Percentiles rank a stretch among this genome's conserved stretches.
Evolutionary conservation across 2,797 vertebrate genomes (phyloP).

Genomic region (Sebastes itinus): DNA sequence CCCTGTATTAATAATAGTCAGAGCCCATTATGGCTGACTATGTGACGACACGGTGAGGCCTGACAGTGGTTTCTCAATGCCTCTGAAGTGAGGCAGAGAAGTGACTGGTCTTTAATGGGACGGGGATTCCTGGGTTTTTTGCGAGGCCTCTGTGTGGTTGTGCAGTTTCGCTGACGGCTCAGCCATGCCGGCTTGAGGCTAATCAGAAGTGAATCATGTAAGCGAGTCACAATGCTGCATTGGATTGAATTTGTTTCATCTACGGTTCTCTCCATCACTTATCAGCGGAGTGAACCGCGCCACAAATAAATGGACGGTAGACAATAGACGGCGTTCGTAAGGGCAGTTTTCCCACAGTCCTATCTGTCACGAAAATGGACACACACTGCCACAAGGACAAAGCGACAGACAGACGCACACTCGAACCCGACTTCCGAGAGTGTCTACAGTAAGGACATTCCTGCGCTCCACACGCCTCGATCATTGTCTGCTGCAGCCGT

Average conservation of each 20-base stretch:
- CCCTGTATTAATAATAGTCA: constrained; percentile 81
- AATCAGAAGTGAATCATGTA: constrained; percentile 82
- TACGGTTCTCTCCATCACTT: constrained; percentile 73
- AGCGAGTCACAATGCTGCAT: constrained; percentile 70
- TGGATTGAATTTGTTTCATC: constrained; percentile 79
- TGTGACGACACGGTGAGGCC: constrained; percentile 61
- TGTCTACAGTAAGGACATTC: constrained; percentile 80
- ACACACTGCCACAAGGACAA: constrained; percentile 78
- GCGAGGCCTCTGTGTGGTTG: constrained; percentile 47
- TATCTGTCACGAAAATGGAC: constrained; percentile 78
- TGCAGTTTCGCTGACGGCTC: constrained; percentile 53
- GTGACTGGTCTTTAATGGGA: constrained; percentile 57
- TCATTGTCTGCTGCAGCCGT: constrained; percentile 68
- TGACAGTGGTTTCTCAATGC: constrained; percentile 56
- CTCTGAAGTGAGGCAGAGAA: constrained; percentile 41
- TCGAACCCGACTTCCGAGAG: constrained; percentile 75
- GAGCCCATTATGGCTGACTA: constrained; percentile 69
- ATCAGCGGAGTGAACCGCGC: constrained; percentile 62
- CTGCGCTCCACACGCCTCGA: constrained; percentile 66
- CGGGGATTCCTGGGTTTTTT: constrained; percentile 57
- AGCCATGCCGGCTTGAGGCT: constrained; percentile 74
- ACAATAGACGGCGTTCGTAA: constrained; percentile 73
- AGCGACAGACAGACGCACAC: constrained; percentile 74
- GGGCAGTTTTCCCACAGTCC: constrained; percentile 82
- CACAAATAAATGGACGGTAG: constrained; percentile 65